Evolutionary conservation across 2,113 vertebrate genomes (phyloP).

Genomic region (Carassius carassius): DNA sequence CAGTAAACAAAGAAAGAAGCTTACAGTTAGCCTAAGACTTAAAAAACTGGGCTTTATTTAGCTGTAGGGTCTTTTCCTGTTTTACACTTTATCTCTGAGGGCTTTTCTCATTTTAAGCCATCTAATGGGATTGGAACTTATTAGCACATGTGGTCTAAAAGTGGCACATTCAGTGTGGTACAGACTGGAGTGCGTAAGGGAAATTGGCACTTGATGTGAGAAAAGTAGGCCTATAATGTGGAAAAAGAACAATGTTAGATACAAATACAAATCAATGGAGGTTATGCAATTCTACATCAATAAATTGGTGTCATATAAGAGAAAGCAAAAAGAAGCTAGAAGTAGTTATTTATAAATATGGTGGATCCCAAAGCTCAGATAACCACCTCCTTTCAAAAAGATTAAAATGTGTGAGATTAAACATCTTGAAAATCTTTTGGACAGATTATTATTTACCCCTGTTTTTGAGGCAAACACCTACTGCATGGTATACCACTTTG

Average conservation of each 20-base stretch:
- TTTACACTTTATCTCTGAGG: conserved; percentile 35
- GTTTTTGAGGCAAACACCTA: neutral
- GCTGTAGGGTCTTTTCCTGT: conserved; percentile 17
- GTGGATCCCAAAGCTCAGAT: neutral
- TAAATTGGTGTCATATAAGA: neutral
- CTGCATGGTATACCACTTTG: neutral
- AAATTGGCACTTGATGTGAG: neutral
- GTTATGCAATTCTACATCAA: neutral
- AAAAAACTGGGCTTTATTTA: conserved; percentile 31
- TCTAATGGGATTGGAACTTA: conserved; percentile 36
- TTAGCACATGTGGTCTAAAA: conserved; percentile 8
- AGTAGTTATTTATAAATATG: neutral
- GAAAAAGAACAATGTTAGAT: neutral
- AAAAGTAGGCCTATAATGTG: neutral
- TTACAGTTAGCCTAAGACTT: neutral
- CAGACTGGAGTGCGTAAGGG: neutral
- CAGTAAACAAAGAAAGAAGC: conserved; percentile 24
- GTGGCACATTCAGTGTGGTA: neutral
- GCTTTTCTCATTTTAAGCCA: conserved; percentile 30
- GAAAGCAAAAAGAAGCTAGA: neutral
- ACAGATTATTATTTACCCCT: neutral
- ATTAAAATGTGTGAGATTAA: neutral
- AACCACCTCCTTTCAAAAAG: neutral
- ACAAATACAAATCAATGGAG: neutral
- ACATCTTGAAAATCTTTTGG: neutral